Evolutionary conservation across 64 coral and sea anemone genomes (phyloP), one percentile per base, ranked within the genome.

Genomic region (Montipora cactus): DNA sequence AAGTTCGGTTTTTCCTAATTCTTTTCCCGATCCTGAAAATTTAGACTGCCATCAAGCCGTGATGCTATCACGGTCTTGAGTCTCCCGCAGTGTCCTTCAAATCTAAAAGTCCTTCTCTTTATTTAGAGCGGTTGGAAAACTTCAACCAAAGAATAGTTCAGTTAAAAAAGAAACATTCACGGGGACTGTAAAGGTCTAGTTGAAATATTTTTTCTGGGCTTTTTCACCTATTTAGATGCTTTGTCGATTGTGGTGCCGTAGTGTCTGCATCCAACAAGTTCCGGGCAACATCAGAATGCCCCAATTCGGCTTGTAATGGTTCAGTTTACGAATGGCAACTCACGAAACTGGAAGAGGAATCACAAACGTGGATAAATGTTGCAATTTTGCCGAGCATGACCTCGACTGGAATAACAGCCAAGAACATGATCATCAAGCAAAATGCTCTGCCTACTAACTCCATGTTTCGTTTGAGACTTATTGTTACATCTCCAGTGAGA

Each of bases 261-360:
- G 62, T 85, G 8, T 85, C 81, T 23, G 61, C 81, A 20, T 85
- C 81, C 1, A 85, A 85, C 44, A 85, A 85, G 45, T 20, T 85
- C 19, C 81, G 81, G 18, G 81, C 51, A 25, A 85, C 81, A 4
- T 85, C 81, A 48, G 81, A 85, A 49, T 85, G 81, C 21, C 45
- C 9, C 44, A 85, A 70, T 71, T 69, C 81, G 0, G 37, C 81
- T n/a, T 85, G 81, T 8, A 85, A 21, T 85, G 81, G 81, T 70
- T 85, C 81, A 85, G 62, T 70, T 68, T 85, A 85, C 7, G 19
- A 12, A 49, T 85, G 81, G 81, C 61, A 5, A n/a, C 46, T 85
- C 11, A 71, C 15, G 13, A 69, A n/a, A 7, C 1, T 69, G 12
- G 67, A 85, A 9, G 62, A 48, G 5, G 59, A 84, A 2, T 18